These are phyloP conservation scores for Eucidaris tribuloides DNA, from an alignment of 35 echinoderm and acorn worm genomes.

Conservation along the genomic window DNA sequence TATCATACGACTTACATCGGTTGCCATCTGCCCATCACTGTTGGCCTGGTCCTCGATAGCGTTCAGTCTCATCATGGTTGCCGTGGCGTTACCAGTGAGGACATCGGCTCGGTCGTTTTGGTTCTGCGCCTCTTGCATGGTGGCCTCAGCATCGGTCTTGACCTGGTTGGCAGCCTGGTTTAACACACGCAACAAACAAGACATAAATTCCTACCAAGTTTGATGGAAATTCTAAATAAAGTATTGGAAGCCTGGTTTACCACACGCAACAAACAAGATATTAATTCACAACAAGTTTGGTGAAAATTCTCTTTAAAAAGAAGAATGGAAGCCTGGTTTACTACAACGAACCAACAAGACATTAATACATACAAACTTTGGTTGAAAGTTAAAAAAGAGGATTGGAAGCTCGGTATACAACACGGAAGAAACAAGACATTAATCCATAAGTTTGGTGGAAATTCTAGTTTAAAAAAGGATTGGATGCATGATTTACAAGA, in stretches of 20 bases:
- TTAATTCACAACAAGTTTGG: not conserved
- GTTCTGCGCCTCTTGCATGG: constrained; percentile 48
- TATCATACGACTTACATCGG: not conserved
- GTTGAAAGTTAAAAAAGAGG: too few relatives aligned
- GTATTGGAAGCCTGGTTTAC: too few relatives aligned
- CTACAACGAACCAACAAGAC: not conserved
- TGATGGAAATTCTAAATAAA: not conserved
- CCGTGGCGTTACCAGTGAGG: constrained; percentile 40
- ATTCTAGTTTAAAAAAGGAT: too few relatives aligned
- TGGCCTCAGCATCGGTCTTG: constrained; percentile 44
- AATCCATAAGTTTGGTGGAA: too few relatives aligned
- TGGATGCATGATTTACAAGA: too few relatives aligned
- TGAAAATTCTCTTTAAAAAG: not conserved
- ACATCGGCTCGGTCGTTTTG: constrained; percentile 71
- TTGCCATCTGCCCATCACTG: constrained; percentile 39
- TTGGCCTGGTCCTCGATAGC: constrained; percentile 63
- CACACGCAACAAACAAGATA: not conserved
- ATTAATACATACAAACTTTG: too few relatives aligned
- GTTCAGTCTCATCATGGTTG: constrained; percentile 65
- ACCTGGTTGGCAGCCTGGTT: constrained; percentile 49
- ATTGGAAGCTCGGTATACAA: too few relatives aligned
- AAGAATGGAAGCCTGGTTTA: too few relatives aligned
- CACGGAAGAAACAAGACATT: too few relatives aligned
- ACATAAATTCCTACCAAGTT: not conserved
- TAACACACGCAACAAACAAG: not conserved